Conservation (phyloP, 2,888 invertebrate species). For the Heliconius erato region DNA sequence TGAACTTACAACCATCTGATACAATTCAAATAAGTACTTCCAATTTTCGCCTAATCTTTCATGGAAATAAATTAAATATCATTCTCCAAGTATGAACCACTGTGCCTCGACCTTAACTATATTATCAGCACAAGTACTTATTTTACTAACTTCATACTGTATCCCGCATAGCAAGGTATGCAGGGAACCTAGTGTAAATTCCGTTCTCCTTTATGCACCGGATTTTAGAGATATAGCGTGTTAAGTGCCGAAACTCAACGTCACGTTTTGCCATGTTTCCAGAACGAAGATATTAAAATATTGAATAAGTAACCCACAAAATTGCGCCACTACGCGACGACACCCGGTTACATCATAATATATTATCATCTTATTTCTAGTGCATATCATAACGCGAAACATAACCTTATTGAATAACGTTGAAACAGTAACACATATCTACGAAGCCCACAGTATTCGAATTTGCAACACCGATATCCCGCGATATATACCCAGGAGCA, state of each 20-base stretch:
- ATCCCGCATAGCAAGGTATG: too few relatives aligned
- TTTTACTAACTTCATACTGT: background rate
- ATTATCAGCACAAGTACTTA: too few relatives aligned
- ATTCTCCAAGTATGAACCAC: too few relatives aligned
- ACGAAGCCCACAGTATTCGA: slow-evolving; percentile 5
- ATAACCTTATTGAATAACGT: slow-evolving; percentile 2
- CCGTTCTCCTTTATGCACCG: background rate
- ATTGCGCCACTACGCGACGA: background rate
- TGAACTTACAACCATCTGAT: too few relatives aligned
- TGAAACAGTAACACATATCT: slow-evolving; percentile 9
- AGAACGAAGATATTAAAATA: background rate
- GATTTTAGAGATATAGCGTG: background rate
- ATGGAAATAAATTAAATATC: too few relatives aligned
- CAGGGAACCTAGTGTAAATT: too few relatives aligned
- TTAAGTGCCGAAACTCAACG: background rate
- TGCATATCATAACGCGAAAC: background rate
- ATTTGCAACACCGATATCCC: slow-evolving; percentile 18
- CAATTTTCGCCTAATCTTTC: too few relatives aligned
- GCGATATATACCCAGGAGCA: background rate
- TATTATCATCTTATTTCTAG: slow-evolving; percentile 1
- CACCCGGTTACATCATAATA: background rate
- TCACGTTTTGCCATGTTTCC: background rate
- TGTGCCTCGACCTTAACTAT: too few relatives aligned
- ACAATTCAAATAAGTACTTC: too few relatives aligned
- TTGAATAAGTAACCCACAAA: background rate